phyloP scores from a whole-genome alignment of 2,888 invertebrate genomes.

The Phyto melanocephala region DNA sequence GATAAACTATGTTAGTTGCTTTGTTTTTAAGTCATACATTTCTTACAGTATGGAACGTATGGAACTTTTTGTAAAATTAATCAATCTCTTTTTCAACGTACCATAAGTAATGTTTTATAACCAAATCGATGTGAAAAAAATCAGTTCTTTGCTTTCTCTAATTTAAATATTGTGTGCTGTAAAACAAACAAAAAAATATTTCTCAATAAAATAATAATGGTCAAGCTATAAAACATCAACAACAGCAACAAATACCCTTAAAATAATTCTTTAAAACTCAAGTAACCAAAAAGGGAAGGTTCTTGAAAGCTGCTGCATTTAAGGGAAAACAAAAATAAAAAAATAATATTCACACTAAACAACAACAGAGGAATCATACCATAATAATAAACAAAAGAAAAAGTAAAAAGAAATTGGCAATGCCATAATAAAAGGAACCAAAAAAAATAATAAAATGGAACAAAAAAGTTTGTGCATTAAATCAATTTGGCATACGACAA shows the following conservation, averaged over 20 bases:
- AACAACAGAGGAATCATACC: neutral
- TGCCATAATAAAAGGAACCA: neutral
- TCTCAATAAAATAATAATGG: neutral
- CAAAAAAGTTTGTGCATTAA: constrained; percentile 57
- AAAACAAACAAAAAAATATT: constrained; percentile 30
- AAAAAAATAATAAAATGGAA: constrained; percentile 25
- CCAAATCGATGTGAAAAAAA: constrained; percentile 6
- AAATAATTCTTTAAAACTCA: constrained; percentile 1
- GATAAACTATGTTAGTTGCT: too few species aligned
- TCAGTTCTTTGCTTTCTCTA: neutral
- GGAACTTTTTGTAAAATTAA: too few species aligned
- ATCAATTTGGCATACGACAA: constrained; percentile 62
- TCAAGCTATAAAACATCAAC: neutral
- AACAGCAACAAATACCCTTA: constrained; percentile 13
- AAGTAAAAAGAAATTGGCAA: constrained; percentile 4
- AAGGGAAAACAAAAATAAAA: neutral
- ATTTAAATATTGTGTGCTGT: constrained; percentile 25
- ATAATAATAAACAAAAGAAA: neutral
- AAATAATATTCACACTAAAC: neutral
- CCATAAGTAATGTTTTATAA: neutral
- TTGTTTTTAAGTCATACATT: too few species aligned
- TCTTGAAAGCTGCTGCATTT: neutral
- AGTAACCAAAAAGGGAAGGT: neutral
- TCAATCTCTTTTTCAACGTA: too few species aligned
- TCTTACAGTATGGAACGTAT: too few species aligned